Base-by-base conservation (phyloP, 2,888 invertebrate species). In the Trachelus iudaicus region DNA sequence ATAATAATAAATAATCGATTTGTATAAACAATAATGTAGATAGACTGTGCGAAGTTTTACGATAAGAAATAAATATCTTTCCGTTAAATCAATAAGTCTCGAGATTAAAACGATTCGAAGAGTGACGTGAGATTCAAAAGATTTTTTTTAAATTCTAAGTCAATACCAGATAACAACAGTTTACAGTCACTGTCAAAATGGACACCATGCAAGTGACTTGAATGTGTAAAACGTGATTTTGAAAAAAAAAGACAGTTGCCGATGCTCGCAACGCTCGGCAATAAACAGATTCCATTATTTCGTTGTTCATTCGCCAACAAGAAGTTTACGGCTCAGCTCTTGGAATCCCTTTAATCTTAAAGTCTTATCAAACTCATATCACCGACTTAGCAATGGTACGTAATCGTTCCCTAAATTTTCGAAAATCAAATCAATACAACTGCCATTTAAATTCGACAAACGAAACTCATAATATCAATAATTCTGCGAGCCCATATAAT, bases 201-300 rank as follows among this genome's bases (percentile, higher is more conserved):
- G 9, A 56, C 40, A 56, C 23, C 40, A 23, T 6, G 6, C 40
- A 23, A 23, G 2, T 9, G 23, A 6, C 40, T 40, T 13, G 40
- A 40, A 56, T 1, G 9, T 23, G 40, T 56, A 15, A 56, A 56
- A 56, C 40, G 2, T 56, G 23, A 40, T 23, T 56, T 56, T 56
- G 6, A 56, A 56, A 40, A 40, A 40, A 56, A 56, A 56, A 1
- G 40, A 56, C 40, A 56, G 23, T 56, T 9, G 23, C 40, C 40
- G 40, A 56, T 56, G 40, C 6, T 56, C 40, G 40, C 23, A 56
- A 56, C 40, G 76, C 56, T 78, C 76, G 30, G 35, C n/a, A 15
- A 37, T 76, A 75, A 78, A 78, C 76, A 78, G 76, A 78, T 34
- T 31, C 76, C 31, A 34, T 76, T 78, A 69, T 78, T 78, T 78